Evolutionary conservation across 2,888 invertebrate genomes (phyloP), one percentile per base, ranked within the genome.

Genomic region (Drosophila planitibia): DNA sequence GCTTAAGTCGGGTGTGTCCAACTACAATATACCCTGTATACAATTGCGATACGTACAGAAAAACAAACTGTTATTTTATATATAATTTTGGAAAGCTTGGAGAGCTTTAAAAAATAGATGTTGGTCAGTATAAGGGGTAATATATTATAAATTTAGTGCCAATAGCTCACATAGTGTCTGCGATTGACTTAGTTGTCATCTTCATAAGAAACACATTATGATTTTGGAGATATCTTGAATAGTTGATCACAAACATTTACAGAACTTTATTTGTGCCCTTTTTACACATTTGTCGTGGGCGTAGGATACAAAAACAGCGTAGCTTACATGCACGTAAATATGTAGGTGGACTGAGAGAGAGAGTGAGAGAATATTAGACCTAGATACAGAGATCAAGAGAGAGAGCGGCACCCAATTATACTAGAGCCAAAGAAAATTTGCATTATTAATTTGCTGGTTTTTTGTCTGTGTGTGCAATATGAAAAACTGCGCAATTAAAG

Each of bases 401-500:
- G 30, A 69, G 32, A 35, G 35, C 47, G 35, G 35, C 79, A 65
- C 57, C 65, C 81, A 61, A 74, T 58, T 58, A 64, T 49, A 80
- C 53, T 41, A 55, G 49, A 39, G 25, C 41, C 32, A 30, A 73
- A 63, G 66, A 81, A 72, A 82, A 84, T 82, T 82, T 82, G 79
- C 81, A 82, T 82, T 81, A 82, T 78, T 82, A 75, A 82, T 81
- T 62, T 81, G 62, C 53, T 69, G 51, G 37, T 54, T 51, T 63
- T 32, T 25, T 57, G 64, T 60, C 32, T 60, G 70, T 57, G 33
- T 70, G 47, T 59, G 59, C 44, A 62, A 49, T 64, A 59, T 73
- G 67, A 74, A 63, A 87, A 87, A 88, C 75, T 90, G 90, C 89
- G 89, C 89, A 85, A 83, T 90, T 90, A 83, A 72, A 64, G 72